Percentiles rank a stretch among this genome's conserved stretches.
These are phyloP conservation scores for Eurytoma adleriae DNA, from an alignment of 2,888 invertebrate species.

Conservation along the genomic window DNA sequence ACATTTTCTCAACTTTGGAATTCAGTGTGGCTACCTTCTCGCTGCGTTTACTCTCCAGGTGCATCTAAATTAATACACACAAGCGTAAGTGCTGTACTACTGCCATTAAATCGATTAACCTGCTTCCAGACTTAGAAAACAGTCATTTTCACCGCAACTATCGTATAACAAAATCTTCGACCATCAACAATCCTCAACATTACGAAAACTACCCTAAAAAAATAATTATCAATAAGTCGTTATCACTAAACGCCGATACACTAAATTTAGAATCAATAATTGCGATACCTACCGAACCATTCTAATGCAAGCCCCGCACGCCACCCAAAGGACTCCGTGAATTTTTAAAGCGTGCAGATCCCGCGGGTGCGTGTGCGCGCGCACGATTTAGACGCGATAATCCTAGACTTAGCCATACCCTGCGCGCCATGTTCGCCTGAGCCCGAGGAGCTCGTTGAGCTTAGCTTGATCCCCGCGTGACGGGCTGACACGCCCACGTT, in stretches of 20 bases:
- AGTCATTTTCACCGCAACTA: no score
- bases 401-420: conserved; percentile 66
- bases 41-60: conserved; percentile 84
- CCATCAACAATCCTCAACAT: no score
- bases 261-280: no score
- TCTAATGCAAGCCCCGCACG: not conserved
- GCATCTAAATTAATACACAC: conserved; percentile 82
- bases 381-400: conserved; percentile 67
- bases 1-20: conserved; percentile 81
- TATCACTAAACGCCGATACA: no score
- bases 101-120: no score
- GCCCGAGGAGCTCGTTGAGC: conserved; percentile 68
- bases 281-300: not conserved
- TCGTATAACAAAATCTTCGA: no score
- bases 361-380: conserved; percentile 33
- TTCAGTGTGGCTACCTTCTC: conserved; percentile 83
- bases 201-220: no score
- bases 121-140: no score
- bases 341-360: not conserved
- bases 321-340: not conserved
- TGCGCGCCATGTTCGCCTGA: conserved; percentile 67
- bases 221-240: no score
- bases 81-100: conserved; percentile 68
- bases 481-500: conserved; percentile 65
- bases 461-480: conserved; percentile 72